These are phyloP conservation scores for Gadopsis bispinosus DNA, from an alignment of 2,797 vertebrate species.

Conservation along the genomic window DNA sequence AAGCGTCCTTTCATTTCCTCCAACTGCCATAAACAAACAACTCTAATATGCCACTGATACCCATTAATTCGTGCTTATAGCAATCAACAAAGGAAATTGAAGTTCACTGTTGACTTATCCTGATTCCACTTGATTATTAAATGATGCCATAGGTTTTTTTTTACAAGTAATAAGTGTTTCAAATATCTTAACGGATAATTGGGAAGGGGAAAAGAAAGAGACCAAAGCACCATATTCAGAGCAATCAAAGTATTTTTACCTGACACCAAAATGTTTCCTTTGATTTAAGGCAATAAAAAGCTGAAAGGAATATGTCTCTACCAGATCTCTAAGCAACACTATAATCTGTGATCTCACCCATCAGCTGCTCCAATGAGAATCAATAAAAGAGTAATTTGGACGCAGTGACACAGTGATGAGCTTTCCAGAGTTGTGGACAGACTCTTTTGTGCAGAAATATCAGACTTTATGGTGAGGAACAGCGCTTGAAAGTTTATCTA, in stretches of 20 bases:
- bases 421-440: constrained; percentile 2
- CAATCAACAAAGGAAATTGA: constrained; percentile 13
- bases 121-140: constrained; percentile 19
- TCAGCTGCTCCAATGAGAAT: constrained; percentile 26
- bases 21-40: constrained; percentile 23
- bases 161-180: constrained; percentile 10
- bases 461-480: background rate
- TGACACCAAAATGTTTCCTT: constrained; percentile 8
- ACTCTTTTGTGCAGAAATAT: background rate
- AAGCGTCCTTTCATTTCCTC: constrained; percentile 37
- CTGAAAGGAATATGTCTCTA: constrained; percentile 25
- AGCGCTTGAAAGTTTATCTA: background rate
- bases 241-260: constrained; percentile 14
- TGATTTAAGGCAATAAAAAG: constrained; percentile 21
- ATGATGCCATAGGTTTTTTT: constrained; percentile 8
- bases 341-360: constrained; percentile 24
- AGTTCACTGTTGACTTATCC: constrained; percentile 23
- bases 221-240: background rate
- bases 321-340: constrained; percentile 16
- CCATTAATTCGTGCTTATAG: constrained; percentile 13
- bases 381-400: constrained; percentile 29
- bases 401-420: constrained; percentile 10
- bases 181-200: background rate
- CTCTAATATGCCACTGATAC: constrained; percentile 6
- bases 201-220: background rate